These are phyloP conservation scores for Chamaea fasciata DNA, from an alignment of 2,113 vertebrate genomes.

Conservation along the genomic window DNA sequence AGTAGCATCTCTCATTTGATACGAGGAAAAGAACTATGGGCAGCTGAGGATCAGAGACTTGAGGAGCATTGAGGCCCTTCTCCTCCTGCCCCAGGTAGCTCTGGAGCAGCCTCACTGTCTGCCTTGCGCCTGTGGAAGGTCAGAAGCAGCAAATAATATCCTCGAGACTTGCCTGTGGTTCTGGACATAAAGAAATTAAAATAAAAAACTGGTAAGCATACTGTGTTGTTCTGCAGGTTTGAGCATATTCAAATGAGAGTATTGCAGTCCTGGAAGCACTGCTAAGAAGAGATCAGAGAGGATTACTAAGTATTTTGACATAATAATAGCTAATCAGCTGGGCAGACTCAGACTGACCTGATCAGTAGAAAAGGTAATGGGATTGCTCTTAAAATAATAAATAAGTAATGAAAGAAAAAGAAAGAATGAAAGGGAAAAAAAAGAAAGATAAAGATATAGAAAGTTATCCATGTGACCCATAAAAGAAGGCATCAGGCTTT, in stretches of 20 bases:
- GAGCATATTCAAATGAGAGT: not conserved
- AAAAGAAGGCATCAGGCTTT: not conserved
- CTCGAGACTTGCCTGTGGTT: not conserved
- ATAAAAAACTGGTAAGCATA: not conserved
- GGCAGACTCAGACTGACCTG: constrained; percentile 16
- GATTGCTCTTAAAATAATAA: not conserved
- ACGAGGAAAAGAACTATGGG: not conserved
- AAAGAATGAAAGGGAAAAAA: not conserved
- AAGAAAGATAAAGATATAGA: too few species aligned
- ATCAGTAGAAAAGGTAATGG: constrained; percentile 35
- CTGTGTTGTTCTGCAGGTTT: not conserved
- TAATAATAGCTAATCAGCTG: constrained; percentile 49
- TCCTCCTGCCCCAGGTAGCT: not conserved
- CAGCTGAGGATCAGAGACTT: not conserved
- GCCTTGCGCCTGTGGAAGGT: not conserved
- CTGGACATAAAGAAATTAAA: not conserved
- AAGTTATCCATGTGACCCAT: not conserved
- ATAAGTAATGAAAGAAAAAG: not conserved
- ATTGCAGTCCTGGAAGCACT: not conserved
- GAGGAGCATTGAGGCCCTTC: not conserved
- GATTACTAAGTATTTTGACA: constrained; percentile 49
- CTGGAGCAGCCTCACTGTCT: not conserved
- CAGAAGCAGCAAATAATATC: not conserved
- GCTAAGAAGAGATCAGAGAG: constrained; percentile 41
- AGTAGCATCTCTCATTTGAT: not conserved